Evolutionary conservation across 2,888 invertebrate genomes (phyloP).

Genomic region (Drosophila infuscata): DNA sequence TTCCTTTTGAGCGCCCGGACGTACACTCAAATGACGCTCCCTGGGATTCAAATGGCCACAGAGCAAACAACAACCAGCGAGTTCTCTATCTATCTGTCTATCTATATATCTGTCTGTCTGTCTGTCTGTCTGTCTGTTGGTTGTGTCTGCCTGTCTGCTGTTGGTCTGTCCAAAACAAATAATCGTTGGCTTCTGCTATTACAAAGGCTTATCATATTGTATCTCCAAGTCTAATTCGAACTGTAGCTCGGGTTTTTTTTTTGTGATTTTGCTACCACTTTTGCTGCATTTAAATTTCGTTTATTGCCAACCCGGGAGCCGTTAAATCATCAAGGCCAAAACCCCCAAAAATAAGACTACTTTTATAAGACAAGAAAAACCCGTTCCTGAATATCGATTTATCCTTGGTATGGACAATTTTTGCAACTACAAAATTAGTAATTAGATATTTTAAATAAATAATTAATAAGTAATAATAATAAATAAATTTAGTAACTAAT

Average conservation of each 20-base stretch:
- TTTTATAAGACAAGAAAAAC: slow-evolving; percentile 1
- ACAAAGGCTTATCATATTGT: slow-evolving; percentile 73
- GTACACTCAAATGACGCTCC: slow-evolving; percentile 37
- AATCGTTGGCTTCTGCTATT: slow-evolving; percentile 56
- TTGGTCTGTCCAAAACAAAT: slow-evolving; percentile 52
- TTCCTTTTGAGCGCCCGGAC: slow-evolving; percentile 67
- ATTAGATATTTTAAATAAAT: background rate
- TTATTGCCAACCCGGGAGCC: slow-evolving; percentile 75
- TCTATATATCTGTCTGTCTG: background rate
- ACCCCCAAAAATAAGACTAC: slow-evolving; percentile 8
- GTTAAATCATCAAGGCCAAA: slow-evolving; percentile 63
- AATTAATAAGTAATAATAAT: background rate
- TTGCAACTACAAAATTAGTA: background rate
- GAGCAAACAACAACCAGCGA: slow-evolving; percentile 36
- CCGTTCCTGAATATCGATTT: slow-evolving; percentile 13
- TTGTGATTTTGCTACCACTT: slow-evolving; percentile 32
- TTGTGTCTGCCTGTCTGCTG: background rate
- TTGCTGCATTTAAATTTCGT: slow-evolving; percentile 74
- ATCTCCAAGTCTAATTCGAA: slow-evolving; percentile 69
- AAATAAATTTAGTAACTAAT: background rate
- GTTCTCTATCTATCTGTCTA: background rate
- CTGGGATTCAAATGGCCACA: slow-evolving; percentile 26
- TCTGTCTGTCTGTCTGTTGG: background rate
- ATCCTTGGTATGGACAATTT: background rate
- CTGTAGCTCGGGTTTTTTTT: slow-evolving; percentile 20